Evolutionary conservation across 2,113 vertebrate species (phyloP).

Genomic region (Platysteira castanea): DNA sequence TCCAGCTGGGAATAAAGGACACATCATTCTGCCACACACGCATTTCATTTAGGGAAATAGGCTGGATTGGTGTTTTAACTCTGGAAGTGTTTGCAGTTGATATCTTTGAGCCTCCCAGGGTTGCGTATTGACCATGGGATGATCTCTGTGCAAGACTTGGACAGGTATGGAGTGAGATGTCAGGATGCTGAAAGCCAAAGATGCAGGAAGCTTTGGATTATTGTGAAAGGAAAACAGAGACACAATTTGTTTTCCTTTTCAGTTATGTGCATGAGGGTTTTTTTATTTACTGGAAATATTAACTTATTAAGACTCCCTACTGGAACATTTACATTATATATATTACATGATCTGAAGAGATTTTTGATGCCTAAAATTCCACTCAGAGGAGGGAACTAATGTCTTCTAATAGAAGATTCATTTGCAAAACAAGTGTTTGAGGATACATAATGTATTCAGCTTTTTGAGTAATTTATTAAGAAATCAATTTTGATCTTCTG

Average conservation of each 20-base stretch:
- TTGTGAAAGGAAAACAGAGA: neutral
- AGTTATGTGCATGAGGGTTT: accelerated
- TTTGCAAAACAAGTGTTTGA: neutral
- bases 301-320: neutral
- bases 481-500: neutral
- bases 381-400: neutral
- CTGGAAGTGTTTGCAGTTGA: neutral
- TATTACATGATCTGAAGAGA: neutral
- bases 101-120: neutral
- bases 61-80: neutral
- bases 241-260: neutral
- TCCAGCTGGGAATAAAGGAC: neutral
- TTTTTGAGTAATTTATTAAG: neutral
- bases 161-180: neutral
- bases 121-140: accelerated
- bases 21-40: neutral
- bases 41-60: neutral
- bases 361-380: neutral
- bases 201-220: neutral
- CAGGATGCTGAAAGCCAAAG: neutral
- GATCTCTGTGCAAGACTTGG: neutral
- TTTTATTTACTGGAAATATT: neutral
- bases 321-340: neutral
- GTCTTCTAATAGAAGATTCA: neutral
- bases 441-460: neutral